These are phyloP conservation scores for Syndactyla subalaris DNA, from an alignment of 2,797 vertebrate genomes.

Conservation along the genomic window DNA sequence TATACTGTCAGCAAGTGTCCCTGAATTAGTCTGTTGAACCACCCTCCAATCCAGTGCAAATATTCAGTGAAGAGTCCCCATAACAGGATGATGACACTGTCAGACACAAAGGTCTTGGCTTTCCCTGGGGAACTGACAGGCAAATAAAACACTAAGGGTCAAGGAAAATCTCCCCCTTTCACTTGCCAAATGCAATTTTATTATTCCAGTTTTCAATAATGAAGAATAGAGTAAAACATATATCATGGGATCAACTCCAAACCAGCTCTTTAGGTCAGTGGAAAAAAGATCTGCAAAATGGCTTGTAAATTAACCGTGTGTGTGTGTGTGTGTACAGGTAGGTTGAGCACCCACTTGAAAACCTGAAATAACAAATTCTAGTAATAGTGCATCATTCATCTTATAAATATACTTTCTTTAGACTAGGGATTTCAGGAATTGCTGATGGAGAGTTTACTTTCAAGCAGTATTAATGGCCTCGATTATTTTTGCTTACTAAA, in stretches of 20 bases:
- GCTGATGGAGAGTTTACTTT: conserved; percentile 65
- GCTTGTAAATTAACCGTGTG: background rate
- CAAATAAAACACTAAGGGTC: background rate
- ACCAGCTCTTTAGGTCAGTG: conserved; percentile 8
- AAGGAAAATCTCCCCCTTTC: background rate
- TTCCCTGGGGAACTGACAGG: background rate
- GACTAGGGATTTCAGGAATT: conserved; percentile 32
- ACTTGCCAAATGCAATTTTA: background rate
- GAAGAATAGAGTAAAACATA: background rate
- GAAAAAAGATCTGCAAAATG: background rate
- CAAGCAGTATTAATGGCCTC: conserved; percentile 49
- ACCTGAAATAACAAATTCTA: conserved; percentile 46
- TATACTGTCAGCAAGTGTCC: too few species aligned
- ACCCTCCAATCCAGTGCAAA: background rate
- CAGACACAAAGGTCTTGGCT: background rate
- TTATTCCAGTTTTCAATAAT: background rate
- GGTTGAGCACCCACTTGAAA: background rate
- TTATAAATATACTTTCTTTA: conserved; percentile 64
- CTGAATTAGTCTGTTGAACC: background rate
- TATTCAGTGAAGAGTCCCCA: background rate
- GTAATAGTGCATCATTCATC: conserved; percentile 38
- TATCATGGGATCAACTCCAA: background rate
- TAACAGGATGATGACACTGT: background rate
- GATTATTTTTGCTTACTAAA: conserved; percentile 67
- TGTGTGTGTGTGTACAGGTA: background rate